Base-by-base conservation (phyloP, 1,140 invertebrate genomes). In the Formica selysi region DNA sequence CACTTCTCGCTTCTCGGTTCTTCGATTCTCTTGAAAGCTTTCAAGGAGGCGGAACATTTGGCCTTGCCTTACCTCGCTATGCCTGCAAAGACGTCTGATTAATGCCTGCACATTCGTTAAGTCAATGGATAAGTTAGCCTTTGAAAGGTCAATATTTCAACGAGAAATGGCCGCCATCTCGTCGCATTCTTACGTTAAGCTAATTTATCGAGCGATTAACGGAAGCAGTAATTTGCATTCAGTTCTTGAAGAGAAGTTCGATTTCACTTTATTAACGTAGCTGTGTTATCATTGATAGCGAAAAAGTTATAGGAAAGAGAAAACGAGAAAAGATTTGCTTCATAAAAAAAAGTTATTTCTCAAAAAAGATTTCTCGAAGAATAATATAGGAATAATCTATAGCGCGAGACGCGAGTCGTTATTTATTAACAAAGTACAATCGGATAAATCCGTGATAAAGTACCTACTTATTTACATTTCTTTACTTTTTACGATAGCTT, bases 1-100 rank as follows among this genome's bases (percentile, higher is more conserved):
- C 32, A 38, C 19, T 32, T 3, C 32, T 32, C 32, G 32, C 32
- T 13, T 11, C 57, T 16, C 32, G 13, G 54, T 29, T 38, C 73
- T 76, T 61, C 32, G 73, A 76, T 76, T 59, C 59, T 38, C 73
- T 76, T 61, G 73, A 54, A 62, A 51, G 83, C 51, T 85, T 85
- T 85, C 73, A 85, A 85, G 71, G 64, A 44, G n/a, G 32, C 13
- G 32, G 54, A 57, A 85, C 73, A 10, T 19, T 62, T 64, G 26
- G 41, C 68, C 16, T 29, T 44, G 44, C 41, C 26, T 36, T 71
- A 10, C 4, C 36, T 61, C 26, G 51, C 32, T 29, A 16, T 51
- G 48, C 48, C 16, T 13, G 48, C 48, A 22, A 48, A 67, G 44
- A 26, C 36, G 71, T 48, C 36, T 76, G 83, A 85, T 76, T 62